These are phyloP conservation scores for Chloroclysta siterata DNA, from an alignment of 2,888 invertebrate genomes.

Conservation along the genomic window DNA sequence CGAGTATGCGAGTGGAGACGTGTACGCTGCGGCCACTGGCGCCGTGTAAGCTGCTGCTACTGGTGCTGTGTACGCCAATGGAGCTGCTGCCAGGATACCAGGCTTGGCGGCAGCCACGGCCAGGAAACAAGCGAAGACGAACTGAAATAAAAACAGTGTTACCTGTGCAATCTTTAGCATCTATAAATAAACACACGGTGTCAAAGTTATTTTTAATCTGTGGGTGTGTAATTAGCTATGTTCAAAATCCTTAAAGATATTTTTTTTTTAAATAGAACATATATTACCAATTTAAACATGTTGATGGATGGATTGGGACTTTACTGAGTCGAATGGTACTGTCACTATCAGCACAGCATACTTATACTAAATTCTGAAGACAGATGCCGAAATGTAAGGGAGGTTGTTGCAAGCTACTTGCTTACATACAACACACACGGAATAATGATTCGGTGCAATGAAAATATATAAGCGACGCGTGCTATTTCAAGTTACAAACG, in stretches of 20 bases:
- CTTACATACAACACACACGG: constrained; percentile 17
- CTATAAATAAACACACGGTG: neutral
- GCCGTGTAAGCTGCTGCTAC: constrained; percentile 60
- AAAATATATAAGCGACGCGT: neutral
- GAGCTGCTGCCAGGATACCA: constrained; percentile 57
- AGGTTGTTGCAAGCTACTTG: constrained; percentile 9
- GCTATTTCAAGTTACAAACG: no score
- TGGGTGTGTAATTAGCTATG: no score
- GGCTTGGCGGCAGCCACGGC: constrained; percentile 77
- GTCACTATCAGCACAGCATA: constrained; percentile 19
- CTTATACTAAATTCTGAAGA: constrained; percentile 41
- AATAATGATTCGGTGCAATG: constrained; percentile 32
- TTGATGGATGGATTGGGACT: constrained; percentile 40
- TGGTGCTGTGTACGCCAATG: constrained; percentile 52
- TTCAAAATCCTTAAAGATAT: no score
- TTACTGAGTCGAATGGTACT: constrained; percentile 45
- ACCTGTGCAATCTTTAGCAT: neutral
- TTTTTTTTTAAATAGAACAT: neutral
- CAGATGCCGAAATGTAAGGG: constrained; percentile 26
- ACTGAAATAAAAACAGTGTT: constrained; percentile 55
- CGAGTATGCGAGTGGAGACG: constrained; percentile 59
- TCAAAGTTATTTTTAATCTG: no score
- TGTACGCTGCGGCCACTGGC: constrained; percentile 58
- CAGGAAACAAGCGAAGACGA: constrained; percentile 74
- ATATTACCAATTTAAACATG: constrained; percentile 59